phyloP scores from a whole-genome alignment of 92 coral and sea anemone genomes.

The Porites rus region DNA sequence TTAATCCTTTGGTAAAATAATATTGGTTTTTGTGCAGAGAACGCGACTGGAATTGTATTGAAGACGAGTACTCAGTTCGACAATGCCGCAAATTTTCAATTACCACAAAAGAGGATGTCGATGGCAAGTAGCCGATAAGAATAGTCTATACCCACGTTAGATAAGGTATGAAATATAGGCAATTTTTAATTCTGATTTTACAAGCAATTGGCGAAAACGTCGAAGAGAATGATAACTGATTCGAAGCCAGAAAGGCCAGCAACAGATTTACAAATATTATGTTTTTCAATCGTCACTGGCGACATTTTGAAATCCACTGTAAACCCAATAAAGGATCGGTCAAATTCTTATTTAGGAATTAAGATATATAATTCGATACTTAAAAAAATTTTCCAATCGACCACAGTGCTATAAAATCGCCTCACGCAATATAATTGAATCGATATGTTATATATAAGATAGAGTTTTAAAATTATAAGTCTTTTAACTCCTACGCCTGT shows the following conservation, averaged over 20 bases:
- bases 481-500: not conserved
- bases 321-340: no score
- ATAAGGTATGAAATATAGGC: slow-evolving; percentile 8
- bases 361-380: not conserved
- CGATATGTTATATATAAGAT: not conserved
- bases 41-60: slow-evolving; percentile 3
- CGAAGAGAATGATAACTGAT: not conserved
- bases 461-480: not conserved
- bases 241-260: not conserved
- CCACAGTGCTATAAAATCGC: not conserved
- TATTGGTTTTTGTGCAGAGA: slow-evolving; percentile 43
- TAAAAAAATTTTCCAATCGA: not conserved
- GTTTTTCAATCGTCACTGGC: not conserved
- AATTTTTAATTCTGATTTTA: not conserved
- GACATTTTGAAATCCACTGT: no score
- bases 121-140: not conserved
- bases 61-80: not conserved
- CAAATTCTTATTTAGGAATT: no score
- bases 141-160: not conserved
- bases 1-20: not conserved
- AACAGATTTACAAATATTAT: not conserved
- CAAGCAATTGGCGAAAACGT: not conserved
- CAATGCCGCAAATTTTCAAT: slow-evolving; percentile 23
- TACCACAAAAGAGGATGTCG: slow-evolving; percentile 1
- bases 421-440: not conserved